Conservation (phyloP, 2,888 invertebrate species). For the Bugula neritina region DNA sequence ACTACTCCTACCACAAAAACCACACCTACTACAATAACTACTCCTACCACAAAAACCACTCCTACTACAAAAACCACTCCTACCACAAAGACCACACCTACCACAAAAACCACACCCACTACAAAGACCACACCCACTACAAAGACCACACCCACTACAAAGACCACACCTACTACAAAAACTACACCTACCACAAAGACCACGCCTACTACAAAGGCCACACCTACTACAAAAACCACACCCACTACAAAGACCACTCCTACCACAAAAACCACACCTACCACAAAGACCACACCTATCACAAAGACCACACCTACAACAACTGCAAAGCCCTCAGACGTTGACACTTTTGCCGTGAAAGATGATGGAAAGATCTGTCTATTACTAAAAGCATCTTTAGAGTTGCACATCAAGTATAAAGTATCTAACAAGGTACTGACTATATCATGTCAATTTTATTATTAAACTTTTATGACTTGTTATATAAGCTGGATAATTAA, state of each 20-base stretch:
- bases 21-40: background rate
- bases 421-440: background rate
- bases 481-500: too few relatives aligned
- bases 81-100: background rate
- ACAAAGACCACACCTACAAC: background rate
- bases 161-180: background rate
- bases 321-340: background rate
- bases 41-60: background rate
- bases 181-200: background rate
- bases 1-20: background rate
- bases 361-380: constrained; percentile 3
- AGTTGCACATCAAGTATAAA: background rate
- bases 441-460: too few relatives aligned
- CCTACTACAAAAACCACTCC: background rate
- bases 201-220: background rate
- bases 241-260: background rate
- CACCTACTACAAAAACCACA: background rate
- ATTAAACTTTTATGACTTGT: background rate
- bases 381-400: constrained; percentile 8
- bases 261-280: background rate
- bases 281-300: background rate
- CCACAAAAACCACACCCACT: background rate
- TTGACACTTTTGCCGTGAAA: background rate
- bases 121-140: background rate
- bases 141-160: background rate